Evolutionary conservation across 2,797 vertebrate species (phyloP), one percentile per base, ranked within the genome.

Genomic region (Emys orbicularis): DNA sequence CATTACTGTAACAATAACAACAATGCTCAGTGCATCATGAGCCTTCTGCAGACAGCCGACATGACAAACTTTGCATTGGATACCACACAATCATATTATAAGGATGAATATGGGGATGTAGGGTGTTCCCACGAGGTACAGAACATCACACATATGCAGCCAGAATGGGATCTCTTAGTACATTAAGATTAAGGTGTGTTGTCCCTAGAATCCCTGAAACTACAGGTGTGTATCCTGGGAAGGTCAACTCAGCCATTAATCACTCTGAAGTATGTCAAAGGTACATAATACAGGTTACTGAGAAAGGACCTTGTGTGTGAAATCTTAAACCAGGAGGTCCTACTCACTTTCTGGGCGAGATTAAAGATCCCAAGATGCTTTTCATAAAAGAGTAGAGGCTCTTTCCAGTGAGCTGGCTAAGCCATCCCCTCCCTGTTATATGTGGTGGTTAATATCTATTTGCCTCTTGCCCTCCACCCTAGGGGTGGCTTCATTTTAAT

Each of bases 301-400:
- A 31, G 13, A 0, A 50, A 49, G 27, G 57, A 44, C 54, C 29
- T 79, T 49, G 59, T n/a, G 18, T 56, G 37, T 90, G 84, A 84
- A 94, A n/a, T 50, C 65, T 27, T 68, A 1, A 49, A 50, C 49
- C 21, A 27, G 37, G 12, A 59, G 57, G 81, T 56, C 80, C 3
- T 0, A 37, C 0, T 0, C 16, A 7, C 79, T 25, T 68, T 88
- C 47, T 0, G 0, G 41, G 47, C 82, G 12, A 8, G 57, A 65
- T 52, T 72, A 41, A 0, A 4, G 59, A 59, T 56, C 52, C 87
- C 49, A 52, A 18, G 7, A 1, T 0, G 0, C 18, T 25, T 54
- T 86, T 74, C 18, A 34, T 21, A 41, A 82, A 44, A 47, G 37
- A 11, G 41, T 47, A 76, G 41, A 76, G 57, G 27, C 18, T 34